Base-by-base conservation (phyloP, 2,113 vertebrate genomes). In the Oreotrochilus melanogaster region DNA sequence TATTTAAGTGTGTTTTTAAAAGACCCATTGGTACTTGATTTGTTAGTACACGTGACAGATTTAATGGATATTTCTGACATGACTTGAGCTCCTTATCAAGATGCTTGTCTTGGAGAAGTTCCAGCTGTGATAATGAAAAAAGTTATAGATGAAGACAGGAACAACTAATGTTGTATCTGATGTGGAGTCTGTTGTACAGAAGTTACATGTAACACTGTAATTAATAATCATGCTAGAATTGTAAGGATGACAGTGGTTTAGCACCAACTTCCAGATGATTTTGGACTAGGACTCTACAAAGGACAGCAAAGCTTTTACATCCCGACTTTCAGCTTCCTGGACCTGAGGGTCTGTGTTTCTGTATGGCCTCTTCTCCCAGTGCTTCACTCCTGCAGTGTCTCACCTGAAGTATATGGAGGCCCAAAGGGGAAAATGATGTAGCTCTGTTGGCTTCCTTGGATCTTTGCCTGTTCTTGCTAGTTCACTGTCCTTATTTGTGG, bases 51-150 rank as follows among this genome's bases (percentile, higher is more conserved):
- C 66, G 54, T 95, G 97, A 94, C 58, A 67, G 81, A 65, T 87
- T 96, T 97, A 97, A 96, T 97, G 92, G 94, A 65, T 94, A 88
- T 97, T 96, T 90, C 91, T 97, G 94, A 96, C 92, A 94, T 89
- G 90, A 94, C 92, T 95, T 88, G 73, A 96, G 81, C 86, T 91
- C 65, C 90, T 96, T 43, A 30, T 62, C 93, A 84, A 67, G 70
- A 62, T 78, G 83, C 60, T 94, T 95, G 54, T 82, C 58, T 96
- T 97, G 97, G 97, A 97, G 84, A 84, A 48, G 47, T 75, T 98
- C 91, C 95, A 97, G 94, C 57, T 64, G 67, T 88, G 58, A 78
- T 97, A 95, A 97, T 96, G 93, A 93, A 86, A 88, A 39, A 43
- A 86, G 28, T 27, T 91, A 73, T 47, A 60, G 78, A 65, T 16